Evolutionary conservation across 2,888 invertebrate genomes (phyloP), one percentile per base, ranked within the genome.

Genomic region (Acleris holmiana): DNA sequence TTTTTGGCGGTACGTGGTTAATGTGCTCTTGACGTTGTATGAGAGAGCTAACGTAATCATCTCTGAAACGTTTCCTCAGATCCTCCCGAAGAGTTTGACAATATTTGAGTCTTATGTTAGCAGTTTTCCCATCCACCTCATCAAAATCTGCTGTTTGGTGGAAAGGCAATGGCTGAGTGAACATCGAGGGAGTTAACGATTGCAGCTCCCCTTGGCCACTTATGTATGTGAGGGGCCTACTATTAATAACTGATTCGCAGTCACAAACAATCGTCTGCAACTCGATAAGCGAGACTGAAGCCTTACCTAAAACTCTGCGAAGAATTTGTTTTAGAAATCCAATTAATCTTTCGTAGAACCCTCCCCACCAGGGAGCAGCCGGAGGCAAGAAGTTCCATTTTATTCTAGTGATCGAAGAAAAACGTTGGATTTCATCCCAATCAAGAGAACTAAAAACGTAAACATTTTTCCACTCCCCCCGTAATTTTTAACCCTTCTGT

Each of bases 371-470:
- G 15, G 55, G 50, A 18, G 63, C 48, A 44, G 40, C 51, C 18
- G 54, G 58, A 48, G 64, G 63, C 23, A 57, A 21, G 21, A 63
- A 63, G n/a, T 63, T 57, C 63, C 57, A 57, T 41, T 23, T 47
- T 15, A 61, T 25, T 8, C 35, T 48, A 2, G 40, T 55, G 13
- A 56, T 29, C 8, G 53, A 60, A 15, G 54, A 61, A 46, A 47
- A 54, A 3, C 48, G 6, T 35, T 17, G 44, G 18, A 61, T 61
- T 35, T 19, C 10, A 41, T 41, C 41, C 41, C 41, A 41, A n/a
- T 41, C 41, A 41, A 41, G 49, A 25, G 25, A 10, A 21, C n/a
- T n/a, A n/a, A n/a, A n/a, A n/a, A n/a, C n/a, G n/a, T n/a, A n/a
- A n/a, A n/a, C n/a, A n/a, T n/a, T n/a, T n/a, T n/a, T n/a, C n/a